phyloP scores from a whole-genome alignment of 2,888 invertebrate species.

The Pollenia amentaria region DNA sequence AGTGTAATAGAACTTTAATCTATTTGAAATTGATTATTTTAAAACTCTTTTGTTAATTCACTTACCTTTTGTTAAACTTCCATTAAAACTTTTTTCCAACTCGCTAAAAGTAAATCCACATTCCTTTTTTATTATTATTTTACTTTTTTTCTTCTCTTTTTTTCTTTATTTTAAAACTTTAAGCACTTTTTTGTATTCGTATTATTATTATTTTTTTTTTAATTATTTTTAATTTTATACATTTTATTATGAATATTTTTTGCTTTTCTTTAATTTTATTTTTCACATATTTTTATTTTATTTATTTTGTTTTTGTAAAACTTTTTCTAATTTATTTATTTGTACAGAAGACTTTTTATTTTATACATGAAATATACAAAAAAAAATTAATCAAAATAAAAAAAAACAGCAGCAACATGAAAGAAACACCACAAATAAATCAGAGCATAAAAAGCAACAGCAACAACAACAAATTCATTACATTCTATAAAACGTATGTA shows the following conservation, averaged over 20 bases:
- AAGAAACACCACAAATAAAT: slow-evolving; percentile 72
- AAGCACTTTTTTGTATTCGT: slow-evolving; percentile 42
- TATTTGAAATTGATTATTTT: too few species aligned
- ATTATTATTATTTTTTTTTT: slow-evolving; percentile 20
- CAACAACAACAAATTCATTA: slow-evolving; percentile 52
- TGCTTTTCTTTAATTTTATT: slow-evolving; percentile 29
- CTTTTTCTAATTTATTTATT: slow-evolving; percentile 45
- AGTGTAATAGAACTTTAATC: too few species aligned
- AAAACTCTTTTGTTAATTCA: background rate
- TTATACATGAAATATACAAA: slow-evolving; percentile 48
- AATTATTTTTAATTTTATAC: slow-evolving; percentile 42
- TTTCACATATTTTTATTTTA: slow-evolving; percentile 24
- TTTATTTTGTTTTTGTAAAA: slow-evolving; percentile 47
- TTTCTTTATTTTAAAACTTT: slow-evolving; percentile 27
- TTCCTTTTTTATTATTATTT: slow-evolving; percentile 28
- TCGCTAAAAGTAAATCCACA: slow-evolving; percentile 42
- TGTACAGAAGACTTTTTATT: slow-evolving; percentile 46
- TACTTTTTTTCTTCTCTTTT: background rate
- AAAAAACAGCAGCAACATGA: slow-evolving; percentile 38
- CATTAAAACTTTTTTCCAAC: background rate
- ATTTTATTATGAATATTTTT: slow-evolving; percentile 25
- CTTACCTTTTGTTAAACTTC: slow-evolving; percentile 48
- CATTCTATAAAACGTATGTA: slow-evolving; percentile 60
- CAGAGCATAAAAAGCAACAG: slow-evolving; percentile 67
- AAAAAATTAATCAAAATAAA: slow-evolving; percentile 17